A percentile compares a stretch with the other conserved stretches of the same genome.
Conservation (phyloP, 2,888 invertebrate species). For the Craniophora ligustri region DNA sequence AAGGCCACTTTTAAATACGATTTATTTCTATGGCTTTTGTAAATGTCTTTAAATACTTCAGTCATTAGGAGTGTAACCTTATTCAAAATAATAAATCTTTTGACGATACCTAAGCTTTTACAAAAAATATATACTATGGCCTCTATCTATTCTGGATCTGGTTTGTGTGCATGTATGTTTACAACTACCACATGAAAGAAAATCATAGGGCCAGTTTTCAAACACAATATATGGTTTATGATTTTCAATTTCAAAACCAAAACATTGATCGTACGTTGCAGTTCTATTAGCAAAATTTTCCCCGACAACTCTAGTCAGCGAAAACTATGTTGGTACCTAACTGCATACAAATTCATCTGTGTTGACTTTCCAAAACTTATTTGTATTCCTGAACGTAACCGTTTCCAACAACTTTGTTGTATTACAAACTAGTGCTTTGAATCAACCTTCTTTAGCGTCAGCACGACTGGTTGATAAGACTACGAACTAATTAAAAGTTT, state of each 20-base stretch:
- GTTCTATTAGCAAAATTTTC: not conserved
- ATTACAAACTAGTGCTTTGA: constrained; percentile 42
- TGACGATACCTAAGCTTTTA: no score
- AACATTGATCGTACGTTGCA: not conserved
- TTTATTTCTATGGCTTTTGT: constrained; percentile 34
- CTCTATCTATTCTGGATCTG: no score
- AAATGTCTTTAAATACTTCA: constrained; percentile 17
- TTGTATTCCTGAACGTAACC: constrained; percentile 37
- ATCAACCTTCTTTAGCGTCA: constrained; percentile 43
- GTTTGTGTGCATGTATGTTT: no score
- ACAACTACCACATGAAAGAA: no score
- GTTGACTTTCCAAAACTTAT: constrained; percentile 38
- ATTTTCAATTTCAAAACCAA: not conserved
- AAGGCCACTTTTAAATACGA: constrained; percentile 38
- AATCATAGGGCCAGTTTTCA: no score
- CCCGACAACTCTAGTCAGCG: constrained; percentile 1
- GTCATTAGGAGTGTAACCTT: constrained; percentile 19
- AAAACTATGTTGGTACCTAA: constrained; percentile 29
- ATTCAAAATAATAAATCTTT: constrained; percentile 9
- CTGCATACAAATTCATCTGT: constrained; percentile 37
- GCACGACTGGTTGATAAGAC: constrained; percentile 31
- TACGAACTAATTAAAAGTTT: constrained; percentile 51
- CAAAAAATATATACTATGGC: no score
- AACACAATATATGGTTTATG: no score
- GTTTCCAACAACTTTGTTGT: constrained; percentile 35